Percentiles rank a stretch among this genome's conserved stretches.
phyloP scores from a whole-genome alignment of 2,113 vertebrate species.

The Delphinus delphis region DNA sequence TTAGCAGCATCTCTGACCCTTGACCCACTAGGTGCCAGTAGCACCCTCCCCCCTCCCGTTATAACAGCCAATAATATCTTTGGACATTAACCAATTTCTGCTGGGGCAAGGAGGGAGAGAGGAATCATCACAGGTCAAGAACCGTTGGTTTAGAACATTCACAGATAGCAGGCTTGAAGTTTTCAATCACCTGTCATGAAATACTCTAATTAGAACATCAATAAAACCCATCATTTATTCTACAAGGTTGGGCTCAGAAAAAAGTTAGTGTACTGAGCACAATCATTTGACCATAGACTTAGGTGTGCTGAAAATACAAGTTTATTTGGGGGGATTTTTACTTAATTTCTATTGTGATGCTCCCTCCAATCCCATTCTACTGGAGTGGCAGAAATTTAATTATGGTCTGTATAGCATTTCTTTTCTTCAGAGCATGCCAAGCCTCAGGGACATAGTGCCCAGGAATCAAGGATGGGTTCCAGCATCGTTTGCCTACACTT shows the following conservation, averaged over 20 bases:
- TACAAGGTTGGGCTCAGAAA: neutral
- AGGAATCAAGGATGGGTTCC: neutral
- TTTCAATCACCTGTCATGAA: neutral
- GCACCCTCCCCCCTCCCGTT: neutral
- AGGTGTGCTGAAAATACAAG: neutral
- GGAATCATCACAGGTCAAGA: neutral
- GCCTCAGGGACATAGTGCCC: neutral
- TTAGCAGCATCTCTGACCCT: neutral
- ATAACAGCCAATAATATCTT: neutral
- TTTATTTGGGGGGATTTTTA: neutral
- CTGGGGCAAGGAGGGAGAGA: neutral
- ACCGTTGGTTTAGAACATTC: neutral
- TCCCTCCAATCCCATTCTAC: neutral
- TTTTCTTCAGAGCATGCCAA: neutral
- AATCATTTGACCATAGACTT: neutral
- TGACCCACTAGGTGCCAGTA: neutral
- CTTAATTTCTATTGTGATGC: neutral
- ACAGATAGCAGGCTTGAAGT: neutral
- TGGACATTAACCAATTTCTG: neutral
- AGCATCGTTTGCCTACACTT: neutral
- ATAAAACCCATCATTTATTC: neutral
- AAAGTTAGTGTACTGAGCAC: neutral
- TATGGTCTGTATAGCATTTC: neutral
- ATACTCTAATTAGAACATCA: neutral
- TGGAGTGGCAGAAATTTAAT: neutral